Evolutionary conservation across 2,113 vertebrate species (phyloP).

Genomic region (Tylochromis polylepis): DNA sequence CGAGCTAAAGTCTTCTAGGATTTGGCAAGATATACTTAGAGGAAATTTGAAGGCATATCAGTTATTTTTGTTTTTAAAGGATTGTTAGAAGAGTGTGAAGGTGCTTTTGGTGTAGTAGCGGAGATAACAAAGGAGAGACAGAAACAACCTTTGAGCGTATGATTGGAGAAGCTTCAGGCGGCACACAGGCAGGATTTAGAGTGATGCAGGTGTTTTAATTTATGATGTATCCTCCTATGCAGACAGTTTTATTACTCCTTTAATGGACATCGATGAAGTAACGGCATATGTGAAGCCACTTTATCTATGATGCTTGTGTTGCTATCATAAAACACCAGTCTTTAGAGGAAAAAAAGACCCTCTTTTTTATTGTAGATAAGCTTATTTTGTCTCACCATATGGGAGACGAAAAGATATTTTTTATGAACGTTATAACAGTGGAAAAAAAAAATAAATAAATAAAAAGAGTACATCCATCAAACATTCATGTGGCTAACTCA

Average conservation of each 20-base stretch:
- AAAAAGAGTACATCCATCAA: not conserved
- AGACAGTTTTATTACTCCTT: slow-evolving; percentile 55
- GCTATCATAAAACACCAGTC: slow-evolving; percentile 3
- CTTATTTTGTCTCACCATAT: not conserved
- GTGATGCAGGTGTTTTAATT: slow-evolving; percentile 37
- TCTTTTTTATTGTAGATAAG: not conserved
- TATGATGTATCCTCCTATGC: slow-evolving; percentile 16
- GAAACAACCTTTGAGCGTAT: not conserved
- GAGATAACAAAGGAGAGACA: not conserved
- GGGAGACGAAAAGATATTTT: not conserved
- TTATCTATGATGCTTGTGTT: slow-evolving; percentile 8
- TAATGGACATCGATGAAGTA: slow-evolving; percentile 54
- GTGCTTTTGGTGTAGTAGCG: not conserved
- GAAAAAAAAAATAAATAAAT: not conserved
- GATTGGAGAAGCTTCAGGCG: slow-evolving; percentile 6
- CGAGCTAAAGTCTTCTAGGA: not conserved
- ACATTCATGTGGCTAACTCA: slow-evolving; percentile 7
- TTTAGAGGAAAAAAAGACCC: not conserved
- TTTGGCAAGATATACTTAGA: slow-evolving; percentile 4
- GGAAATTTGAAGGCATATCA: not conserved
- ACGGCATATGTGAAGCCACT: slow-evolving; percentile 16
- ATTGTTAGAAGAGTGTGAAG: not conserved
- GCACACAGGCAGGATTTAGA: slow-evolving; percentile 8
- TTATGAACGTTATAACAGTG: not conserved
- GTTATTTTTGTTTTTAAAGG: not conserved